Evolutionary conservation across 2,113 vertebrate species (phyloP).

Genomic region (Gymnorhina tibicen): DNA sequence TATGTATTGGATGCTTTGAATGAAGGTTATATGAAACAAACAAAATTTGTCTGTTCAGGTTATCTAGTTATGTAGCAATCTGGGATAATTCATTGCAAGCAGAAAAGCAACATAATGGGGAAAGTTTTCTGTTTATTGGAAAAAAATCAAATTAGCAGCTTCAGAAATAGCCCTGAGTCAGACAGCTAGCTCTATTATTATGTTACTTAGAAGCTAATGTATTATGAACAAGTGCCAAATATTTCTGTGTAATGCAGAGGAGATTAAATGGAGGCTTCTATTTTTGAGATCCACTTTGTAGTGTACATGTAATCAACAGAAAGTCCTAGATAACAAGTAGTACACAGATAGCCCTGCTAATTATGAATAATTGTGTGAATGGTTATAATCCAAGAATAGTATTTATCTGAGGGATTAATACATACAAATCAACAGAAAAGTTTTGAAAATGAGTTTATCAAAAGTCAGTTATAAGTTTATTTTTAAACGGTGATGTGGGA

Average conservation of each 20-base stretch:
- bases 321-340: conserved; percentile 55
- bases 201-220: conserved; percentile 63
- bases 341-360: conserved; percentile 45
- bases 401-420: background rate
- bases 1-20: background rate
- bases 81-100: conserved; percentile 30
- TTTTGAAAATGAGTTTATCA: background rate
- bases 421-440: background rate
- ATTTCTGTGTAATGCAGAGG: conserved; percentile 41
- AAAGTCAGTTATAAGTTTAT: background rate
- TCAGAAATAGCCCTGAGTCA: conserved; percentile 57
- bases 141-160: conserved; percentile 58
- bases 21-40: conserved; percentile 13
- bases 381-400: background rate
- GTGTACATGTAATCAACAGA: conserved; percentile 6
- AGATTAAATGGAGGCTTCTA: conserved; percentile 63
- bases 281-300: conserved; percentile 42
- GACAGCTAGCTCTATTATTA: conserved; percentile 58
- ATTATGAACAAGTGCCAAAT: conserved; percentile 67
- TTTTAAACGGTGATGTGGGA: background rate
- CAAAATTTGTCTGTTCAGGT: background rate
- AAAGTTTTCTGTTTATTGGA: conserved; percentile 54
- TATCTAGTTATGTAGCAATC: conserved; percentile 24
- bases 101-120: conserved; percentile 26
- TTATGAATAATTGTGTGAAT: conserved; percentile 39